Evolutionary conservation across 2,113 vertebrate genomes (phyloP), one percentile per base, ranked within the genome.

Genomic region (Pogonocichla stellata): DNA sequence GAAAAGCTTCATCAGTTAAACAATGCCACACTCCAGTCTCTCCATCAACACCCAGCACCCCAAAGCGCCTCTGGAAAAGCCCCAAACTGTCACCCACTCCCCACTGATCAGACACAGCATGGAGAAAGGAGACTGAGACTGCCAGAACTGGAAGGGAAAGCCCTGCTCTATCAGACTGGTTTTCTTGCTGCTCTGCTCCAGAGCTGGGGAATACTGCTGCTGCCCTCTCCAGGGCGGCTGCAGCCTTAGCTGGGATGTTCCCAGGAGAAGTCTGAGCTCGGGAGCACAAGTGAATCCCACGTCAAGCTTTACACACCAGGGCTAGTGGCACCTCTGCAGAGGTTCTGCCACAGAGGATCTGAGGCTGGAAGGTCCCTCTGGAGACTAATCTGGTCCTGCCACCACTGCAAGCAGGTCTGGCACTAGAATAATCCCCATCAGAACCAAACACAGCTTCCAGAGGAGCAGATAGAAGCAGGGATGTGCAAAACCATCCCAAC

Each of bases 161-260:
- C 6, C 19, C 40, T 14, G 14, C 14, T 62, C 47, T 16, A 29
- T 19, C 24, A 34, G 53, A 3, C 12, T 11, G 0, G 5, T 12
- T 51, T 47, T 34, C 50, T 8, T 19, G 2, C 2, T 24, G 61
- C 65, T n/a, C 24, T 36, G 65, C 84, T 79, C 15, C 48, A 22
- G 14, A n/a, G 51, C 88, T 47, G 29, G 53, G 53, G n/a, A 88
- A 60, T 29, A 25, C 80, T 69, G 7, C 65, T 96, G 79, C 96
- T 95, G 96, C 95, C 95, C 94, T 87, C 95, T 97, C 94, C 85
- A 93, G 95, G 92, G 56, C 86, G 60, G 45, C 24, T 16, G 53
- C 10, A 25, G 56, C 56, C 65, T 65, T 9, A 3, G 18, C 54
- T 24, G 26, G 31, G 64, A 56, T 10, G 19, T 0, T 69, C 31